These are phyloP conservation scores for Brachypalpus laphriformis DNA, from an alignment of 2,888 invertebrate species.

Conservation along the genomic window DNA sequence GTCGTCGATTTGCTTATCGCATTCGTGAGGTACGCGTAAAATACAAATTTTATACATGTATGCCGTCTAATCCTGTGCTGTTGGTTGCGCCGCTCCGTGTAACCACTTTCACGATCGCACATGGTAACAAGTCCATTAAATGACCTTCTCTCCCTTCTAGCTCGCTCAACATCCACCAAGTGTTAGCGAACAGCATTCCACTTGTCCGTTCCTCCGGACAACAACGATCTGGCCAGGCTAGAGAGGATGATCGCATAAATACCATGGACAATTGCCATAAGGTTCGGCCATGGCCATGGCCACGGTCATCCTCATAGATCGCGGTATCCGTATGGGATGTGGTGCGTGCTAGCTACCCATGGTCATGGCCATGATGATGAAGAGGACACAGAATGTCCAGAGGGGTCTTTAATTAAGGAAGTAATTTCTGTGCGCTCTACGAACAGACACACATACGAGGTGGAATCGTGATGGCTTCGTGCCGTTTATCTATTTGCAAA, in stretches of 20 bases:
- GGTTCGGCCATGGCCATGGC: slow-evolving; percentile 46
- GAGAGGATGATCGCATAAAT: slow-evolving; percentile 60
- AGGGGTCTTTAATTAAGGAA: slow-evolving; percentile 74
- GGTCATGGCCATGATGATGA: slow-evolving; percentile 63
- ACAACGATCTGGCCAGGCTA: slow-evolving; percentile 10
- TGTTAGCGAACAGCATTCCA: slow-evolving; percentile 72
- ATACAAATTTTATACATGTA: slow-evolving; percentile 41
- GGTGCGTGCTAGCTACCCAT: slow-evolving; percentile 58
- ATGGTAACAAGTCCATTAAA: slow-evolving; percentile 72
- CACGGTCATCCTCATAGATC: slow-evolving; percentile 10
- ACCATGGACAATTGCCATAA: slow-evolving; percentile 65
- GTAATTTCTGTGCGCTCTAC: slow-evolving; percentile 56
- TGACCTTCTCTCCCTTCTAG: slow-evolving; percentile 52
- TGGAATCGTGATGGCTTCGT: slow-evolving; percentile 64
- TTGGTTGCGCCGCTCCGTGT: slow-evolving; percentile 11
- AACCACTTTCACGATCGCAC: slow-evolving; percentile 73
- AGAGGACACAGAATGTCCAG: slow-evolving; percentile 67
- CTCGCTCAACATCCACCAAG: slow-evolving; percentile 22
- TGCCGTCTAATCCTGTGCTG: slow-evolving; percentile 47
- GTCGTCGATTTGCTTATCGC: slow-evolving; percentile 73
- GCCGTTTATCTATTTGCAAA: slow-evolving; percentile 70
- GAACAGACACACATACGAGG: slow-evolving; percentile 4
- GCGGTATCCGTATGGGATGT: neutral
- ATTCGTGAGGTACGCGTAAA: slow-evolving; percentile 63
- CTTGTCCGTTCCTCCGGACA: slow-evolving; percentile 69